phyloP scores from a whole-genome alignment of 2,888 invertebrate genomes.

The Troides oblongomaculatus region DNA sequence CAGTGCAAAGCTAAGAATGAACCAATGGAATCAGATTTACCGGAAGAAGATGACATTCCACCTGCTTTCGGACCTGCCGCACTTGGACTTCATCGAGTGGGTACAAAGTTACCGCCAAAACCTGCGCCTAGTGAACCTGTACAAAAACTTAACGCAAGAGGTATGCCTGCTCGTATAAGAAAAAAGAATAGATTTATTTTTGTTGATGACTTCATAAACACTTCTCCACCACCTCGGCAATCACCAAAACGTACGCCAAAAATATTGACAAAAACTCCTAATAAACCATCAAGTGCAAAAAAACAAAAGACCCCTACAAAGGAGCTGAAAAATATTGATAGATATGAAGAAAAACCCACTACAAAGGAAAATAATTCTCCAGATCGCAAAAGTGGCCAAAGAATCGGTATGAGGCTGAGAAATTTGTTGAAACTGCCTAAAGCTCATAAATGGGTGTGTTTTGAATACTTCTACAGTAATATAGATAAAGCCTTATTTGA shows the following conservation, averaged over 20 bases:
- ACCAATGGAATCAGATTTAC: constrained; percentile 82
- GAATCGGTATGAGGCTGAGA: constrained; percentile 91
- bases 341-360: constrained; percentile 68
- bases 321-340: constrained; percentile 71
- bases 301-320: constrained; percentile 77
- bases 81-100: constrained; percentile 89
- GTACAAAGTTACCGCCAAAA: constrained; percentile 86
- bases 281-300: constrained; percentile 64
- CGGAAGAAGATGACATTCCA: constrained; percentile 84
- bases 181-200: constrained; percentile 94
- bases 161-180: constrained; percentile 94
- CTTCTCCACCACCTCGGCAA: constrained; percentile 86
- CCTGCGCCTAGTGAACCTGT: constrained; percentile 86
- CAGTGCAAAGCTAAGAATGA: constrained; percentile 77
- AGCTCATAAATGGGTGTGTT: constrained; percentile 99
- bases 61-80: constrained; percentile 89
- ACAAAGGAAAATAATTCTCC: constrained; percentile 76
- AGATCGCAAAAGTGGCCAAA: constrained; percentile 92
- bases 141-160: constrained; percentile 90
- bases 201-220: constrained; percentile 92
- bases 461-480: constrained; percentile 99
- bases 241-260: constrained; percentile 85
- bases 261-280: constrained; percentile 74
- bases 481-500: constrained; percentile 96
- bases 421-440: constrained; percentile 98